Percentiles rank a stretch among this genome's conserved stretches.
phyloP scores from a whole-genome alignment of 2,888 invertebrate species.

The Caenorhabditis parvicauda region DNA sequence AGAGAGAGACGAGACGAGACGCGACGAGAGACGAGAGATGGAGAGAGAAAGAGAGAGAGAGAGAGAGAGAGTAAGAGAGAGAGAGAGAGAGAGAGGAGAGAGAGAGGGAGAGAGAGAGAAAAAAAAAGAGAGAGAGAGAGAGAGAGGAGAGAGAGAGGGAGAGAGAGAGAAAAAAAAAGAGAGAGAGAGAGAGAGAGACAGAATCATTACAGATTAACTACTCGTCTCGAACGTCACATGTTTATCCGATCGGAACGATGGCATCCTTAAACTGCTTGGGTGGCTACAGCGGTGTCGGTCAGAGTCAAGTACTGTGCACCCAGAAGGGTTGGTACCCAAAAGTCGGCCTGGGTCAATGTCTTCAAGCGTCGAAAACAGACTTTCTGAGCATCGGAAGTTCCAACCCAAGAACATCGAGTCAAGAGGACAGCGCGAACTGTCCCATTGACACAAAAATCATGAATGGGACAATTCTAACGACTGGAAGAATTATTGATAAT shows the following conservation, averaged over 20 bases:
- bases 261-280: slow-evolving; percentile 34
- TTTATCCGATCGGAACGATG: slow-evolving; percentile 39
- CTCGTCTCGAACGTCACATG: slow-evolving; percentile 15
- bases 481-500: no score
- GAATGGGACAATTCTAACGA: no score
- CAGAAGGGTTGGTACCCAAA: slow-evolving; percentile 35
- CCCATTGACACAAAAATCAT: no score
- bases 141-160: neutral
- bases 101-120: no score
- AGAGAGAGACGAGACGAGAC: no score
- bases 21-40: no score
- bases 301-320: slow-evolving; percentile 29
- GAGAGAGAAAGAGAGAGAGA: no score
- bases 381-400: slow-evolving; percentile 6
- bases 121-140: no score
- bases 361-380: slow-evolving; percentile 3
- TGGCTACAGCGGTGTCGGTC: slow-evolving; percentile 23
- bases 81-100: no score
- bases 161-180: neutral
- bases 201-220: slow-evolving; percentile 15
- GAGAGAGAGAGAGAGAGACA: no score
- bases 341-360: slow-evolving; percentile 17
- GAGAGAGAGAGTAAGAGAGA: no score
- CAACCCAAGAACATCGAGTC: neutral
- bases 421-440: no score